Percentiles rank a stretch among this genome's conserved stretches.
Evolutionary conservation across 2,888 invertebrate species (phyloP).

Genomic region (Xanthorhoe designata): DNA sequence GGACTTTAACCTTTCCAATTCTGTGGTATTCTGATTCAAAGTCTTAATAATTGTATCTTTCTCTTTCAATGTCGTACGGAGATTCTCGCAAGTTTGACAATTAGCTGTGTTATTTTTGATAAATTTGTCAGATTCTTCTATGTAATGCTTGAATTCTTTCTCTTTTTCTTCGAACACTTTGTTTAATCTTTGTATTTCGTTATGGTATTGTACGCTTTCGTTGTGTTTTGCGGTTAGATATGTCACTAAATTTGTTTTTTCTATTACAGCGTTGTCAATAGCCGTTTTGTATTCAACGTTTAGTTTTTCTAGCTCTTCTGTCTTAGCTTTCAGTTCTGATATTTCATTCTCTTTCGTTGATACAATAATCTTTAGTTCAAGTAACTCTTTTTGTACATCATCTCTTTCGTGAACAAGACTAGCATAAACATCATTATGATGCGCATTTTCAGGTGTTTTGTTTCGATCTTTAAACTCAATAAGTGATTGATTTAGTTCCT

Average conservation of each 20-base stretch:
- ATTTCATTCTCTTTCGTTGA: slow-evolving; percentile 59
- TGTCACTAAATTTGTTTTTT: slow-evolving; percentile 89
- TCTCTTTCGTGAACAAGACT: slow-evolving; percentile 66
- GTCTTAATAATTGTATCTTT: slow-evolving; percentile 71
- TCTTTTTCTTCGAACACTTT: slow-evolving; percentile 84
- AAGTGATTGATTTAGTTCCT: slow-evolving; percentile 69
- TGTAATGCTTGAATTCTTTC: slow-evolving; percentile 65
- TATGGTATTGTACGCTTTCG: slow-evolving; percentile 93
- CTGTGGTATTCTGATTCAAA: slow-evolving; percentile 61
- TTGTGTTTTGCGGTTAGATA: slow-evolving; percentile 93
- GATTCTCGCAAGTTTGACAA: slow-evolving; percentile 66
- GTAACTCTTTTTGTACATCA: slow-evolving; percentile 57
- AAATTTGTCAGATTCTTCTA: slow-evolving; percentile 65
- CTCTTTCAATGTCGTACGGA: slow-evolving; percentile 64
- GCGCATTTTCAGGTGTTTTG: slow-evolving; percentile 57
- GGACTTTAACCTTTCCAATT: slow-evolving; percentile 66
- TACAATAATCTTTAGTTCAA: slow-evolving; percentile 55
- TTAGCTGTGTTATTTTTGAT: slow-evolving; percentile 49
- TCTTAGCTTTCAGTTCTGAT: slow-evolving; percentile 55
- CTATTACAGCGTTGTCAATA: slow-evolving; percentile 67
- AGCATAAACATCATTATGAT: slow-evolving; percentile 63
- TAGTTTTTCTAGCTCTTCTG: slow-evolving; percentile 57
- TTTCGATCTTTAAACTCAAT: slow-evolving; percentile 67
- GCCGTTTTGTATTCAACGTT: slow-evolving; percentile 61
- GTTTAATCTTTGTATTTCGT: slow-evolving; percentile 92